These are phyloP conservation scores for Saccopteryx bilineata DNA, from an alignment of 2,113 vertebrate species.

Conservation along the genomic window DNA sequence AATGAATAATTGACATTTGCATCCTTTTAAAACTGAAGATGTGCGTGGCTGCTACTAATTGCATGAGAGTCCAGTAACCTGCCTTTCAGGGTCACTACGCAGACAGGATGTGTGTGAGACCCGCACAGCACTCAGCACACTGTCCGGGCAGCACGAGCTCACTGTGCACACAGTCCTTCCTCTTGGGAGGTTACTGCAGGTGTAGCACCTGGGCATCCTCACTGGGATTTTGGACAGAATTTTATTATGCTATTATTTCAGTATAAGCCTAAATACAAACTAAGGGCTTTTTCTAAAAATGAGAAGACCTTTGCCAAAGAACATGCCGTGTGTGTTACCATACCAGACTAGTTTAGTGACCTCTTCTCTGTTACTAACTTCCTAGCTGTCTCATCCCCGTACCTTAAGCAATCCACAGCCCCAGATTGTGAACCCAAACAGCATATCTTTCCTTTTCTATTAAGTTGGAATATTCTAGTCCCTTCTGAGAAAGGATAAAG, in stretches of 20 bases:
- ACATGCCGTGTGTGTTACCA: not conserved
- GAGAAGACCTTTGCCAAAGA: not conserved
- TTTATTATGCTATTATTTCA: not conserved
- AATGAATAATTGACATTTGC: slow-evolving; percentile 29
- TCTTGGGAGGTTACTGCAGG: not conserved
- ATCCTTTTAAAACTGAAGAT: not conserved
- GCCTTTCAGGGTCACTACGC: not conserved
- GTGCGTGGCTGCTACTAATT: not conserved
- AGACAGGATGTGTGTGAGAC: accelerated
- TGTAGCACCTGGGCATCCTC: not conserved
- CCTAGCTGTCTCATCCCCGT: not conserved
- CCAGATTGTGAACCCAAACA: not conserved
- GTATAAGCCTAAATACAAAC: not conserved
- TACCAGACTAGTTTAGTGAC: not conserved
- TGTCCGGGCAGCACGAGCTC: not conserved
- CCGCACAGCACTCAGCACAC: accelerated
- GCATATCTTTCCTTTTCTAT: not conserved
- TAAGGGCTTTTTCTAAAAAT: not conserved
- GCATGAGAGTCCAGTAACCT: accelerated
- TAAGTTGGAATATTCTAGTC: not conserved
- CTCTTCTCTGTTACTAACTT: not conserved
- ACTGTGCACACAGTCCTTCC: accelerated
- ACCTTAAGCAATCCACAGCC: not conserved
- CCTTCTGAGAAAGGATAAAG: not conserved
- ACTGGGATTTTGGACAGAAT: not conserved